Evolutionary conservation across 2,797 vertebrate species (phyloP), one percentile per base, ranked within the genome.

Genomic region (Takifugu rubripes): DNA sequence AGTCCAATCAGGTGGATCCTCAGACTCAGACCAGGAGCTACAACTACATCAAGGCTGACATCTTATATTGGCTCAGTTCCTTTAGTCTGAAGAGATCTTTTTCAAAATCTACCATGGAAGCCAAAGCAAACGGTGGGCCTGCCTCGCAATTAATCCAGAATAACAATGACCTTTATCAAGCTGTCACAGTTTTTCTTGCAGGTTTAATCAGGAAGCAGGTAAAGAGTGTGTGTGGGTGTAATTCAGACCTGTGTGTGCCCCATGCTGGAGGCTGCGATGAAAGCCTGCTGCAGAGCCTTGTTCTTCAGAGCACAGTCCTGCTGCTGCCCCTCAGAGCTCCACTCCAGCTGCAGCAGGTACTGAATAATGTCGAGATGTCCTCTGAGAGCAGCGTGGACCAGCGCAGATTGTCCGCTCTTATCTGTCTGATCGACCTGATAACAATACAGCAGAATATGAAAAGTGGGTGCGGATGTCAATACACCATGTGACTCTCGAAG

Each of bases 181-280:
- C 47, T 33, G 52, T 24, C 69, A 66, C 66, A 56, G 60, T 70
- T 43, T 10, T 43, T 43, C 12, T 10, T 43, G 16, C 42, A 43
- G 16, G 42, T 12, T 12, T 12, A 4, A 4, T 43, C 6, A 12
- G 11, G 14, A 46, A 15, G 36, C 36, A n/a, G 44, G 16, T n/a
- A 21, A n/a, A 46, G 11, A 43, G n/a, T 46, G n/a, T n/a, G 16
- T 40, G 21, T 8, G 25, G 1, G 11, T 25, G 16, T 33, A 29
- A 11, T 25, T 64, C 77, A 4, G 25, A 90, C 88, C 88, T 89
- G 83, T 63, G 79, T 85, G 79, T 98, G 97, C 59, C 97, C 97
- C 97, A 98, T 99, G 83, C 97, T 99, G 81, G 93, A 92, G 5
- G 96, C 93, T 0, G 94, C 97, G 0, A 94, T 96, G 67, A 99